Base-by-base conservation (phyloP, 1,140 invertebrate species). In the Neotoxoptera formosana region DNA sequence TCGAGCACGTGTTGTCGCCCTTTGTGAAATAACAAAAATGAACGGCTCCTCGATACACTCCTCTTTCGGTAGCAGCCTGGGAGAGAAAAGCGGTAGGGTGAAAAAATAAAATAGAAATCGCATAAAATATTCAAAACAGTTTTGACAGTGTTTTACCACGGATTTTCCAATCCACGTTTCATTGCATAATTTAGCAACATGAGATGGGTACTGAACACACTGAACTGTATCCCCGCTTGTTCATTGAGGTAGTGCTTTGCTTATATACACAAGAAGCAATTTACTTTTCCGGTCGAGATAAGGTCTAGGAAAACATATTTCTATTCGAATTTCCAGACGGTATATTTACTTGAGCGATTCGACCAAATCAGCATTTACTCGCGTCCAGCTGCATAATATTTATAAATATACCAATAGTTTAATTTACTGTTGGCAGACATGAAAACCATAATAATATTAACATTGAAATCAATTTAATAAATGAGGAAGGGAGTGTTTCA, bases 61-160 rank as follows among this genome's bases (percentile, higher is more conserved):
- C 30, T n/a, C 60, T n/a, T 51, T 88, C n/a, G n/a, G n/a, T n/a
- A 21, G 30, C 21, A n/a, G 30, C n/a, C 34, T n/a, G n/a, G 23
- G 8, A 48, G 48, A 88, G 87, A 51, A 48, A 88, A 86, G 45
- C 7, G 36, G 41, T 41, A 47, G 89, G 89, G 89, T 67, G 53
- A 87, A 89, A 45, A 30, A 23, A 53, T 56, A 86, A 93, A 56
- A 83, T 93, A 86, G 25, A 86, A 93, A 93, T 51, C 91, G 23
- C 81, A 86, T 93, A 93, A 93, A 93, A 93, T 84, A 93, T 93
- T 93, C 91, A 93, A 92, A 93, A 93, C 81, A 41, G 91, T 93
- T 93, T 93, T 93, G 91, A 93, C 91, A 93, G 91, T 45, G 81
- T 93, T 86, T 93, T 93, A 93, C 81, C 91, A 45, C 76, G 91